These are phyloP conservation scores for Saccostrea glomerata DNA, from an alignment of 1,140 invertebrate species.

Conservation along the genomic window DNA sequence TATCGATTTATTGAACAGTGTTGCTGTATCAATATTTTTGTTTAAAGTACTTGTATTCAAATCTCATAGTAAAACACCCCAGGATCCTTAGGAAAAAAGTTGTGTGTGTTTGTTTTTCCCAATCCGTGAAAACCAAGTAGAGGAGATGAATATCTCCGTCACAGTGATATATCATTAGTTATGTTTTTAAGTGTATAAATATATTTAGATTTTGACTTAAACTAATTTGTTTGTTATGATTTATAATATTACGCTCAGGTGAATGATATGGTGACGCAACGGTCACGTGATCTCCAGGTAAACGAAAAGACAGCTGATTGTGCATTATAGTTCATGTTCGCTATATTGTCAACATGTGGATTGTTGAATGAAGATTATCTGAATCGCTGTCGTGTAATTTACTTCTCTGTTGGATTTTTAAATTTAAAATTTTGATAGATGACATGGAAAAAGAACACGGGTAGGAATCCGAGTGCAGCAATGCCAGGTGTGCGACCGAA, in stretches of 20 bases:
- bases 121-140: background rate
- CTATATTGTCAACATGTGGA: conserved; percentile 25
- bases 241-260: background rate
- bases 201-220: background rate
- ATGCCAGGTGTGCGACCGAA: conserved; percentile 13
- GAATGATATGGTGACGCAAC: conserved; percentile 2
- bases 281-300: conserved; percentile 40
- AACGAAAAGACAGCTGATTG: conserved; percentile 26
- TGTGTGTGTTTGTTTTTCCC: background rate
- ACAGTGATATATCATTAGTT: background rate
- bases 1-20: conserved; percentile 34
- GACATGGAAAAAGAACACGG: background rate
- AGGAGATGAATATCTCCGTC: background rate
- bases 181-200: background rate
- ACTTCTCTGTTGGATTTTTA: conserved; percentile 8
- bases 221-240: no score
- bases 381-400: conserved; percentile 18
- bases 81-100: background rate
- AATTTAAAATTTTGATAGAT: background rate
- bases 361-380: conserved; percentile 26
- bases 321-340: conserved; percentile 25
- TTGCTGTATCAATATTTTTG: conserved; percentile 20
- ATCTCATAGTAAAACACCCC: background rate
- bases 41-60: conserved; percentile 17
- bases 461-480: background rate